Conservation (phyloP, 2,888 invertebrate species). For the Patella caerulea region DNA sequence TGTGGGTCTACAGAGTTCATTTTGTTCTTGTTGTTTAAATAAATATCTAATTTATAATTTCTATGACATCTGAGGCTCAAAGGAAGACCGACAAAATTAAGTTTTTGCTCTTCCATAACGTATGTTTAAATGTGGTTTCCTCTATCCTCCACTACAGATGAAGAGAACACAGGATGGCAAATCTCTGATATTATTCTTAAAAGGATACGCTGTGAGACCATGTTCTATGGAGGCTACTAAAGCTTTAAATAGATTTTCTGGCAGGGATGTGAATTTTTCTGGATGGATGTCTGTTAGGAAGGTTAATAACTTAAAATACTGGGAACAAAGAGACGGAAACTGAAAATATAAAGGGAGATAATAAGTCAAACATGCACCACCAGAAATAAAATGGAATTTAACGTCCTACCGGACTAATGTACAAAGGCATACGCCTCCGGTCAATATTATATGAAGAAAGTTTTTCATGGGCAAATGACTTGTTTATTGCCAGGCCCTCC, state of each 20-base stretch:
- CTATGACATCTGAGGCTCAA: too few relatives aligned
- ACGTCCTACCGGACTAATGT: not conserved
- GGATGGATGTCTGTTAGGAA: slow-evolving; percentile 80
- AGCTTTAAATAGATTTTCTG: slow-evolving; percentile 62
- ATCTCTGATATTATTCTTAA: not conserved
- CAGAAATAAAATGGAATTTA: not conserved
- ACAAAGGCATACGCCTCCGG: not conserved
- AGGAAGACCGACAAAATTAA: too few relatives aligned
- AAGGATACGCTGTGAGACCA: slow-evolving; percentile 69
- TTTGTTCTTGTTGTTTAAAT: too few relatives aligned
- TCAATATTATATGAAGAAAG: not conserved
- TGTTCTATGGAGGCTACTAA: slow-evolving; percentile 67
- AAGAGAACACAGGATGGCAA: too few relatives aligned
- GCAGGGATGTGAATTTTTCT: slow-evolving; percentile 75
- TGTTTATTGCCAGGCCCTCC: too few relatives aligned
- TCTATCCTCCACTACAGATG: not conserved
- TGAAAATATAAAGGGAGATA: slow-evolving; percentile 56
- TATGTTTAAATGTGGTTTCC: too few relatives aligned
- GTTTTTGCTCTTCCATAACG: too few relatives aligned
- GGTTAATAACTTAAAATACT: slow-evolving; percentile 79
- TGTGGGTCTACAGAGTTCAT: too few relatives aligned
- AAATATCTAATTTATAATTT: too few relatives aligned
- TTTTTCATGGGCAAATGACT: too few relatives aligned
- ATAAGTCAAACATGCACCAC: not conserved
- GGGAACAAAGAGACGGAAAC: slow-evolving; percentile 79